phyloP scores from a whole-genome alignment of 2,888 invertebrate genomes.

The Orgyia antiqua region DNA sequence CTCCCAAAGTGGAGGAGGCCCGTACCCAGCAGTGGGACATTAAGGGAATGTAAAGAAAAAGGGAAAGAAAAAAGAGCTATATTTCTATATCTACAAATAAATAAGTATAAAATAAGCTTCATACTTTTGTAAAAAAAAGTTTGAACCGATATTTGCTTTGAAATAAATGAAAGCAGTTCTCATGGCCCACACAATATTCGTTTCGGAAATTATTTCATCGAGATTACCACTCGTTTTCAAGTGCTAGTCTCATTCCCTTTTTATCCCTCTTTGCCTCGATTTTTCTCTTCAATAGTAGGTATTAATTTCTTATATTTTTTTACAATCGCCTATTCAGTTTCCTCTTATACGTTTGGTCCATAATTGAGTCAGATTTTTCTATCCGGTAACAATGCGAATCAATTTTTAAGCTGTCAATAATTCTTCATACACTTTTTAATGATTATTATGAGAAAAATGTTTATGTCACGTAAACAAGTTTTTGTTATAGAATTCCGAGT shows the following conservation, averaged over 20 bases:
- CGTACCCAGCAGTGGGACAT: too few relatives aligned
- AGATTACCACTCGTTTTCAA: slow-evolving; percentile 49
- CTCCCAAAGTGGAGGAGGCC: too few relatives aligned
- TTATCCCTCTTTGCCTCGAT: slow-evolving; percentile 24
- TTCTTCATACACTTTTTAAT: not conserved
- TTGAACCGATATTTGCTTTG: too few relatives aligned
- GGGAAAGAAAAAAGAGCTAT: too few relatives aligned
- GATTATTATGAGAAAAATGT: not conserved
- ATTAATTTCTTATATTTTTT: slow-evolving; percentile 37
- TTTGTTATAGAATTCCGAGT: not conserved
- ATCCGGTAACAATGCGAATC: slow-evolving; percentile 5
- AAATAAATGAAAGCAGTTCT: too few relatives aligned
- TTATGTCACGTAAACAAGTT: not conserved
- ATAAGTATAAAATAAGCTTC: too few relatives aligned
- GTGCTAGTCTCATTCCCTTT: slow-evolving; percentile 28
- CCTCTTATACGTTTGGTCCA: slow-evolving; percentile 7
- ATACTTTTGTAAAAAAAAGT: too few relatives aligned
- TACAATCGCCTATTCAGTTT: slow-evolving; percentile 19
- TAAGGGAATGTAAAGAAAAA: too few relatives aligned
- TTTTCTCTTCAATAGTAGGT: slow-evolving; percentile 22
- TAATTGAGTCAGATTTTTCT: slow-evolving; percentile 8
- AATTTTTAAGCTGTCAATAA: slow-evolving; percentile 5
- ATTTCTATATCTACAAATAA: too few relatives aligned
- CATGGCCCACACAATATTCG: slow-evolving; percentile 31
- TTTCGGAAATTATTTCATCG: slow-evolving; percentile 54